Evolutionary conservation across 2,113 vertebrate species (phyloP), one percentile per base, ranked within the genome.

Genomic region (Spea multiplicata): DNA sequence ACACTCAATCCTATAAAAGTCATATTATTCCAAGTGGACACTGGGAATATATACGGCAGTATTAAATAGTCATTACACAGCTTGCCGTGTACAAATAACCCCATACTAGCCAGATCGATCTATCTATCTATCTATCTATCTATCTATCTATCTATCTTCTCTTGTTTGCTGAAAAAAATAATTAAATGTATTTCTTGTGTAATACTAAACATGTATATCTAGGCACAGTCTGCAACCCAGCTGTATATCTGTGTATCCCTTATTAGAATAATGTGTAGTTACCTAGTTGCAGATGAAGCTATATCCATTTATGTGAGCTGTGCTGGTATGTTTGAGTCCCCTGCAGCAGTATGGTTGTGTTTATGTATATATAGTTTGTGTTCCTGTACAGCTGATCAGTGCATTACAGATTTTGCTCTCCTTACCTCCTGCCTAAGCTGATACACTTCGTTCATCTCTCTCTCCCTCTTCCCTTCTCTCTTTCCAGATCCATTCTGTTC

Each of bases 381-480:
- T 17, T 17, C 53, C 62, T 65, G 2, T 17, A 17, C 10, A 8
- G 62, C 16, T 17, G 30, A 17, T 30, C n/a, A 65, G 30, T 66
- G 48, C 46, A 66, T 71, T n/a, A 57, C 65, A 74, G 17, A 61
- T 67, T 8, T 73, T 47, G 44, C 62, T 65, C n/a, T 61, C 52
- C 77, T 75, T 73, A 72, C 73, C 55, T 66, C 55, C 45, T 67
- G 46, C 45, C 52, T 48, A 17, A 52, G 74, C 30, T 73, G 80
- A 65, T 55, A 49, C 62, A 65, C 53, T 70, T 80, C 48, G 52
- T 47, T 67, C 17, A 44, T 76, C 61, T 70, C 44, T 81, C 71
- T 52, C 71, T 44, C 46, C 65, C 72, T 16, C 44, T 17, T 12
- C 66, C 73, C 64, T 66, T 65, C 44, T 65, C 45, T 72, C 73